Base-by-base conservation (phyloP, 1,140 invertebrate species). In the Agrilus planipennis region DNA sequence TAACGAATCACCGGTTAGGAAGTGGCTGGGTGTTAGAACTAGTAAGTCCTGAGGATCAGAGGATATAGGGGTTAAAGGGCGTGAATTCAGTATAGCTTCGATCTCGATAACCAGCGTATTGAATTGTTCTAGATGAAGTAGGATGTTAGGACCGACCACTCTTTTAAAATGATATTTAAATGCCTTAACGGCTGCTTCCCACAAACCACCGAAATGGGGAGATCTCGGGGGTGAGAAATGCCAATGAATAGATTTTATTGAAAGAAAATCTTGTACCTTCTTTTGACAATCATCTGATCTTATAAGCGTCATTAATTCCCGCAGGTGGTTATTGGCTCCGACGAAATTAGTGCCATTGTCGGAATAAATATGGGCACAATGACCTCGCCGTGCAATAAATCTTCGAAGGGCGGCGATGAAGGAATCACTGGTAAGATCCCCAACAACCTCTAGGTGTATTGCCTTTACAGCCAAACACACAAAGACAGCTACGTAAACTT, bases 331-430 rank as follows among this genome's bases (percentile, higher is more conserved):
- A 11, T 34, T 35, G 19, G 40, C 36, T 15, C 22, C 35, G 7
- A 46, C 23, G 38, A 44, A 47, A 39, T 47, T 47, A 1, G 46
- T 47, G 7, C 41, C 36, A 37, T 41, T 44, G 21, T 47, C 35
- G 0, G 37, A 41, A 41, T 44, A 50, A 14, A 44, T 40, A 6
- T 42, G 28, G 15, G 27, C 18, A 5, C 30, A 29, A 2, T 19
- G 28, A 19, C 42, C 42, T 45, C 37, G 36, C 20, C 46, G 19
- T 1, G 42, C 18, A n/a, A 46, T 27, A 19, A 49, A 49, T 20
- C 34, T 12, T 21, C 27, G 39, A 3, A 47, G 20, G 5, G 45
- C 34, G n/a, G 15, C 18, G 4, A 45, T 20, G 28, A 48, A 48
- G 7, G 25, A 32, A 20, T 45, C 21, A 28, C 39, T 27, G 15